Base-by-base conservation (phyloP, 2,113 vertebrate genomes). In the Clinocottus analis region DNA sequence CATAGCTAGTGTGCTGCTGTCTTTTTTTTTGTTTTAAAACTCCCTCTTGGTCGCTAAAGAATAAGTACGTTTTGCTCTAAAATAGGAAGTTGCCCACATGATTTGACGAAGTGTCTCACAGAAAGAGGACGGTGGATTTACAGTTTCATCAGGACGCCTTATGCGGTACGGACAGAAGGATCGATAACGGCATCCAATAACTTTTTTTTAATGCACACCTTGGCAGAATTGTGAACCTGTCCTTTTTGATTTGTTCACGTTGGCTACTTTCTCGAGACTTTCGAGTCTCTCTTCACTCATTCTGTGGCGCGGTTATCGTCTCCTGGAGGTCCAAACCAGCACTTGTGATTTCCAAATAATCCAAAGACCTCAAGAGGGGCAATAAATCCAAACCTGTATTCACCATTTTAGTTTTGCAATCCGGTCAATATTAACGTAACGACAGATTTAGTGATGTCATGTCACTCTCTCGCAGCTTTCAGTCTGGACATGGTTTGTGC, bases 311-410 rank as follows among this genome's bases (percentile, higher is more conserved):
- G 64, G 55, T 37, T 31, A 16, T 53, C 23, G 0, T 71, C 25
- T 72, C 79, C 70, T 62, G 62, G 29, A 83, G 74, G 80, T 88
- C 80, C 87, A 82, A 87, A 84, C 66, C 51, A 51, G 53, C 61
- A 29, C 10, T 2, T 4, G 8, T 33, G 11, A 27, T 55, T 63
- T 75, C 37, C 59, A 11, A 75, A 39, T 33, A 17, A 74, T 49
- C 29, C 7, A 25, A 69, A 64, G 77, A 49, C 75, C 61, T 27
- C 21, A 58, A 5, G 41, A 45, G 68, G 33, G 43, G 27, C 21
- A 43, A 37, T 27, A 9, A 13, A 33, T 73, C 72, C 67, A 69
- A 47, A 78, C 25, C 25, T n/a, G 7, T 8, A 14, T 21, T 58
- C 7, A 7, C 25, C 31, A 21, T 58, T 64, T 41, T 41, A 1